phyloP scores from a whole-genome alignment of 2,797 vertebrate species.

The Megaceryle alcyon region DNA sequence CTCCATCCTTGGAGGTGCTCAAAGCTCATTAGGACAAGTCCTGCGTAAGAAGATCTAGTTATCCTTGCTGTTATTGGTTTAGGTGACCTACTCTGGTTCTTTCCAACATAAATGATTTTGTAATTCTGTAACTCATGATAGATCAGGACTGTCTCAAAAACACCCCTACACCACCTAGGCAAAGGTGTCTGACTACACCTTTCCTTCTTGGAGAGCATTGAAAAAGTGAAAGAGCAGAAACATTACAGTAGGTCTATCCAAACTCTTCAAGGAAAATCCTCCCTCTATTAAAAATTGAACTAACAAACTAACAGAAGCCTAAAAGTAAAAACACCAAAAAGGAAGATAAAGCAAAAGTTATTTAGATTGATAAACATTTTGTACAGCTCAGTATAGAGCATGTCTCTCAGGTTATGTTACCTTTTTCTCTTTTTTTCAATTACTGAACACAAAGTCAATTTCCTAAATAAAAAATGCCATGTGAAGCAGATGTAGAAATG shows the following conservation, averaged over 20 bases:
- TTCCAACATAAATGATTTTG: neutral
- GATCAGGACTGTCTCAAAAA: neutral
- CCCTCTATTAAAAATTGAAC: neutral
- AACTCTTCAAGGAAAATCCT: neutral
- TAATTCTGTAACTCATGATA: neutral
- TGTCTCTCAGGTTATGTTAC: neutral
- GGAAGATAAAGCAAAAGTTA: neutral
- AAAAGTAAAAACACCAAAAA: neutral
- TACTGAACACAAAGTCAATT: neutral
- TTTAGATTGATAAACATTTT: neutral
- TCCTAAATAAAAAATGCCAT: neutral
- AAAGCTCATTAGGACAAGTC: neutral
- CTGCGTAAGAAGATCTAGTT: neutral
- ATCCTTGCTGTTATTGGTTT: neutral
- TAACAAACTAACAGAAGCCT: neutral
- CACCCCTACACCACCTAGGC: neutral
- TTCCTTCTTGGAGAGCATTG: neutral
- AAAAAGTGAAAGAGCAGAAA: neutral
- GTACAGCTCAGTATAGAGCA: neutral
- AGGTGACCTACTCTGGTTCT: neutral
- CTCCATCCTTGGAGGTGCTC: neutral
- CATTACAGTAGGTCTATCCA: neutral
- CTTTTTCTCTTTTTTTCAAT: neutral
- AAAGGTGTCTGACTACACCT: neutral
- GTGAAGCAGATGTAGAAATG: neutral